phyloP scores from a whole-genome alignment of 2,888 invertebrate species.

The Macrophya alboannulata region DNA sequence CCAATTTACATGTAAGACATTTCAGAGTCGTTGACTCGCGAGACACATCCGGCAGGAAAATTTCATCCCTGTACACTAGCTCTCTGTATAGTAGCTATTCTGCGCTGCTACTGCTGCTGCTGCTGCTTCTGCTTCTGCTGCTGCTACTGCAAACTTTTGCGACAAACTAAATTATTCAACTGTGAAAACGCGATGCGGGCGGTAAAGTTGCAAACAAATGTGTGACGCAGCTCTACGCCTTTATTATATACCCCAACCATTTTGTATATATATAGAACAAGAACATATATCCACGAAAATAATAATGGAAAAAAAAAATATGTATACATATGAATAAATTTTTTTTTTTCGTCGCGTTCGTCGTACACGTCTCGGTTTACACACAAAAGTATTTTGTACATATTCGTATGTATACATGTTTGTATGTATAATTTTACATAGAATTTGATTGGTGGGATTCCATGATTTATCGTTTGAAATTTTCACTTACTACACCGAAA shows the following conservation, averaged over 20 bases:
- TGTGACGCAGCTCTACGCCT: slow-evolving; percentile 30
- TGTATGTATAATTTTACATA: not conserved
- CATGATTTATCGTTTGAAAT: slow-evolving; percentile 44
- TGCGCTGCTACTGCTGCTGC: not conserved
- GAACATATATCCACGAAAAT: not conserved
- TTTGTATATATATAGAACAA: not conserved
- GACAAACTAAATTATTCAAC: slow-evolving; percentile 49
- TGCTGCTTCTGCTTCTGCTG: not conserved
- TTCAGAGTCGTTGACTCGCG: slow-evolving; percentile 41
- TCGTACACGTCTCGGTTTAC: not conserved
- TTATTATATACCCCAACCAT: not conserved
- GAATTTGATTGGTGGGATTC: slow-evolving; percentile 13
- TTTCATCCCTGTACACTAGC: slow-evolving; percentile 14
- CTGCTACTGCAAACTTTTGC: slow-evolving; percentile 29
- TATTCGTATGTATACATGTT: not conserved
- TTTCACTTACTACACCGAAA: slow-evolving; percentile 25
- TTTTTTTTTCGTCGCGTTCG: not conserved
- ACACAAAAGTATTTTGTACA: not conserved
- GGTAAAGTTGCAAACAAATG: slow-evolving; percentile 39
- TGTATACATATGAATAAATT: not conserved
- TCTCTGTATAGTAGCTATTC: not conserved
- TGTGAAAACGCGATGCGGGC: slow-evolving; percentile 41
- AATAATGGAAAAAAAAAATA: not conserved
- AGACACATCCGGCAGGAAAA: slow-evolving; percentile 38
- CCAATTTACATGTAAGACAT: slow-evolving; percentile 45